Percentiles rank a stretch among this genome's conserved stretches.
phyloP scores from a whole-genome alignment of 2,797 vertebrate genomes.

The Manis pentadactyla region DNA sequence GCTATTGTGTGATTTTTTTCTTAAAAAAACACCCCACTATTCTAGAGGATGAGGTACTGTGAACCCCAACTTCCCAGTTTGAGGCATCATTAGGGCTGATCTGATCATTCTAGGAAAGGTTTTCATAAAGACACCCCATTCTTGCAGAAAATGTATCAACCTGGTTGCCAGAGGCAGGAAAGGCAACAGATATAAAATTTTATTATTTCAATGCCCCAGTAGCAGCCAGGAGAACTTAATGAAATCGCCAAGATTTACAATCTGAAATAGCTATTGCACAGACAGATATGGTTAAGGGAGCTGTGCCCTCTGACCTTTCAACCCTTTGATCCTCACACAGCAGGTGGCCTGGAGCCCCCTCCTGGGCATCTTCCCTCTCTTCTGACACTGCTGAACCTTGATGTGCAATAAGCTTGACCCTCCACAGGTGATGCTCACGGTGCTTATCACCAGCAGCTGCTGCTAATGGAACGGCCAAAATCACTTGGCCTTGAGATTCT shows the following conservation, averaged over 20 bases:
- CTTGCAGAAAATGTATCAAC: constrained; percentile 83
- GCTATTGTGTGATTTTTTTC: background rate
- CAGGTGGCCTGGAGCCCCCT: constrained; percentile 89
- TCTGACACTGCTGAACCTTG: constrained; percentile 81
- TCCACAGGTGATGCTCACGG: constrained; percentile 83
- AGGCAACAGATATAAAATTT: constrained; percentile 89
- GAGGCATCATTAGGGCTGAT: constrained; percentile 60
- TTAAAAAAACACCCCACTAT: background rate
- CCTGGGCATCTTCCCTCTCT: constrained; percentile 85
- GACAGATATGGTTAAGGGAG: constrained; percentile 87
- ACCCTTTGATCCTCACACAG: constrained; percentile 89
- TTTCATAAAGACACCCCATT: constrained; percentile 76
- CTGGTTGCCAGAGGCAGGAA: constrained; percentile 89
- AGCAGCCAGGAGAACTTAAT: constrained; percentile 91
- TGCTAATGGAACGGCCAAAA: constrained; percentile 80
- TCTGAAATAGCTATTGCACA: constrained; percentile 90
- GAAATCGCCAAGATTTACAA: constrained; percentile 91
- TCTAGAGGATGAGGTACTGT: constrained; percentile 20
- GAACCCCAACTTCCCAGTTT: constrained; percentile 30
- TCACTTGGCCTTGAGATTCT: background rate
- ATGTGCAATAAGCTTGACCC: constrained; percentile 81
- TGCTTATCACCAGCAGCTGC: constrained; percentile 86
- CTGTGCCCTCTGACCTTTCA: constrained; percentile 87
- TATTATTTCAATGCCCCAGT: constrained; percentile 89
- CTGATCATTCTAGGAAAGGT: constrained; percentile 69